A percentile compares a stretch with the other conserved stretches of the same genome.
Evolutionary conservation across 1,140 invertebrate genomes (phyloP).

Genomic region (Diplogasteroides magnus): DNA sequence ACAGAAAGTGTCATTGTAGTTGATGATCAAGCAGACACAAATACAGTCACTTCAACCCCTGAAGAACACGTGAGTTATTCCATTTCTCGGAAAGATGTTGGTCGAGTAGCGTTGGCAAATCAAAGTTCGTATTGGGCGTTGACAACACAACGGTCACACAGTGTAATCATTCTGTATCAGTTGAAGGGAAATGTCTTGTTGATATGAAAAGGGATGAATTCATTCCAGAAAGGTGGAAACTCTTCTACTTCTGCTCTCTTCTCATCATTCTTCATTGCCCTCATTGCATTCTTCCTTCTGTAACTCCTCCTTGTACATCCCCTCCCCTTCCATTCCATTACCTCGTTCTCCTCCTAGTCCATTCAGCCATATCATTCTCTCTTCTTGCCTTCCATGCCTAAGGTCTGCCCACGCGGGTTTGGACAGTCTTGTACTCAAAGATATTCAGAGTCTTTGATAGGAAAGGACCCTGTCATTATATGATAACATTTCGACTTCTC

Average conservation of each 20-base stretch:
- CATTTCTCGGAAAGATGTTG: neutral
- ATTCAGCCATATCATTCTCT: neutral
- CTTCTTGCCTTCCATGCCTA: neutral
- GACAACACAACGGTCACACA: neutral
- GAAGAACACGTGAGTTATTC: neutral
- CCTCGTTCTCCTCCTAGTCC: neutral
- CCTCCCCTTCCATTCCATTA: neutral
- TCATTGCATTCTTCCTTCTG: neutral
- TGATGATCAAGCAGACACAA: neutral
- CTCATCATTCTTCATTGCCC: neutral
- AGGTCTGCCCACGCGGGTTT: neutral
- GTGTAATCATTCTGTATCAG: neutral
- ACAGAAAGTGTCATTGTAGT: neutral
- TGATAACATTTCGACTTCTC: no score
- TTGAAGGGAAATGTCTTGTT: neutral
- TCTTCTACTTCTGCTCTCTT: neutral
- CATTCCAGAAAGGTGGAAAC: neutral
- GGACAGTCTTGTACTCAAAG: no score
- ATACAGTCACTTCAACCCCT: neutral
- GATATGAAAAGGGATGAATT: neutral
- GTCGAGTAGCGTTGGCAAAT: neutral
- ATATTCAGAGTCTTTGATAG: no score
- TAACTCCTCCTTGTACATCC: neutral
- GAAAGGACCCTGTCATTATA: no score
- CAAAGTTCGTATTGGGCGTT: neutral